Evolutionary conservation across 2,888 invertebrate genomes (phyloP).

Genomic region (Nemurella pictetii): DNA sequence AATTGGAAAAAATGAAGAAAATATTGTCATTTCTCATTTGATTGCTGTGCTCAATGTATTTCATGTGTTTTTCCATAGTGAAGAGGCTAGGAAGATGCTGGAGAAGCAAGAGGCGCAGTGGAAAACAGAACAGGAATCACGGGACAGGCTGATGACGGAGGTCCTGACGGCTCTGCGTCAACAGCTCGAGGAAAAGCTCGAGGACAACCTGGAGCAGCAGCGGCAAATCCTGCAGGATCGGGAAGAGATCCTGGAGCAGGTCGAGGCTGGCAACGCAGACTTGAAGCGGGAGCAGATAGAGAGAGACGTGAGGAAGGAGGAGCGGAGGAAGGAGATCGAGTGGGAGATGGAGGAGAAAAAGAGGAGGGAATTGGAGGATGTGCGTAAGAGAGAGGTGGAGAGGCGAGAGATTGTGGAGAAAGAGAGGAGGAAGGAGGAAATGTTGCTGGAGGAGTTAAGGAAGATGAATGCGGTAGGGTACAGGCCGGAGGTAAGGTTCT

Average conservation of each 20-base stretch:
- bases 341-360: conserved; percentile 37
- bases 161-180: conserved; percentile 34
- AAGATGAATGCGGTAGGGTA: conserved; percentile 35
- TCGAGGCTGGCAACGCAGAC: conserved; percentile 36
- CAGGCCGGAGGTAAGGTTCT: conserved; percentile 29
- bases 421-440: conserved; percentile 31
- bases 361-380: neutral
- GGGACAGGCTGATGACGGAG: conserved; percentile 37
- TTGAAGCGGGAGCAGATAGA: conserved; percentile 34
- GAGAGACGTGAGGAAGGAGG: conserved; percentile 24
- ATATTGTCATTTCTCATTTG: neutral
- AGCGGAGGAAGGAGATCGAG: conserved; percentile 31
- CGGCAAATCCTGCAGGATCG: conserved; percentile 31
- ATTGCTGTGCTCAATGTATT: neutral
- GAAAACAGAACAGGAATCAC: conserved; percentile 38
- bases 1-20: too few species aligned
- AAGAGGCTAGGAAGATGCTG: conserved; percentile 41
- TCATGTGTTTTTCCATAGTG: too few species aligned
- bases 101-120: conserved; percentile 39
- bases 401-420: conserved; percentile 27
- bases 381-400: conserved; percentile 24
- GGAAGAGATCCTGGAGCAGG: conserved; percentile 22
- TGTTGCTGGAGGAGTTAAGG: conserved; percentile 31
- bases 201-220: conserved; percentile 36
- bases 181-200: conserved; percentile 35